Evolutionary conservation across 2,888 invertebrate species (phyloP).

Genomic region (Temnothorax unifasciatus): DNA sequence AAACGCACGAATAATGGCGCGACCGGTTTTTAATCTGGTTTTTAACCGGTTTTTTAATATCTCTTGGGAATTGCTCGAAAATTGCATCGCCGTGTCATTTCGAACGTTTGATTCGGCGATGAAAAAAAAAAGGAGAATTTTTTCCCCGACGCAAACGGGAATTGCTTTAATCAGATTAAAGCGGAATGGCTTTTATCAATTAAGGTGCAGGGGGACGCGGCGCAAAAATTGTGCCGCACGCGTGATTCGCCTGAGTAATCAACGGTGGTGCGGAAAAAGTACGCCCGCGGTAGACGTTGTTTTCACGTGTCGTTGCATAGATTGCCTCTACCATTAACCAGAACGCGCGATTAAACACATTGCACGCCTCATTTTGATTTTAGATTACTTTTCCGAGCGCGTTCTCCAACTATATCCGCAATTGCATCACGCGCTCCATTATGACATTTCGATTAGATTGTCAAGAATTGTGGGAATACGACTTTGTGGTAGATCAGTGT

Average conservation of each 20-base stretch:
- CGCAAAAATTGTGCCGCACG: conserved; percentile 35
- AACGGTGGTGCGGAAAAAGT: conserved; percentile 34
- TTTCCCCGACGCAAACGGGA: conserved; percentile 31
- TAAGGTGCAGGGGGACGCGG: conserved; percentile 10
- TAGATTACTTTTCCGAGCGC: conserved; percentile 60
- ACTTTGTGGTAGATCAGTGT: not conserved
- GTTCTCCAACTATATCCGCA: not conserved
- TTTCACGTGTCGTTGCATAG: conserved; percentile 36
- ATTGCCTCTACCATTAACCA: conserved; percentile 17
- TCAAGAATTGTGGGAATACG: conserved; percentile 52
- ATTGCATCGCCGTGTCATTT: conserved; percentile 47
- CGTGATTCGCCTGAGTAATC: conserved; percentile 47
- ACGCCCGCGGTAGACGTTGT: not conserved
- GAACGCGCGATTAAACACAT: conserved; percentile 54
- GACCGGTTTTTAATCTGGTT: conserved; percentile 44
- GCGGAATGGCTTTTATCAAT: conserved; percentile 49
- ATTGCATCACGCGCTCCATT: conserved; percentile 50
- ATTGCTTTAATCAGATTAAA: conserved; percentile 51
- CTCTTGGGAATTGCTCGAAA: conserved; percentile 47
- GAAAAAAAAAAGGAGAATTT: not conserved
- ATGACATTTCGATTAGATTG: conserved; percentile 52
- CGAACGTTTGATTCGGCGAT: conserved; percentile 45
- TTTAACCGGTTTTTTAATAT: conserved; percentile 50
- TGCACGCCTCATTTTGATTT: conserved; percentile 60
- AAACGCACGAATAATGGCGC: conserved; percentile 38